phyloP scores from a whole-genome alignment of 2,888 invertebrate genomes.

The Epirrhoe tristata region DNA sequence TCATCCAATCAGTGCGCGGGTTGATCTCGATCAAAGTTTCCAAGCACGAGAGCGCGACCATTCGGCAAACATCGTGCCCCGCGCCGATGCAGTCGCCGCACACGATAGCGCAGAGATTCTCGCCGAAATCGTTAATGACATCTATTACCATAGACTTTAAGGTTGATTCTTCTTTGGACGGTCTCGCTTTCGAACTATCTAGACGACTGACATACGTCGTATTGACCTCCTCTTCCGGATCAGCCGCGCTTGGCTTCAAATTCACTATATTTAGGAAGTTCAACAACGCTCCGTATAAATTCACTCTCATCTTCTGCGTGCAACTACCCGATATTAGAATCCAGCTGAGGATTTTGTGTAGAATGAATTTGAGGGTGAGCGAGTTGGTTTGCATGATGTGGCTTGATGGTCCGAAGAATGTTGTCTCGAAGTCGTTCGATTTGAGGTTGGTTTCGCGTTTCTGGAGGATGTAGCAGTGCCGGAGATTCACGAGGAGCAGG shows the following conservation, averaged over 20 bases:
- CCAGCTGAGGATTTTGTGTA: constrained; percentile 93
- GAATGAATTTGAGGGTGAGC: constrained; percentile 88
- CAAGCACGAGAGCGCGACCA: constrained; percentile 93
- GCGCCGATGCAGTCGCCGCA: constrained; percentile 94
- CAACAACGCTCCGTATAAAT: constrained; percentile 93
- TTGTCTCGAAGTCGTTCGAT: constrained; percentile 71
- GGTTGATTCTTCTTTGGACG: constrained; percentile 66
- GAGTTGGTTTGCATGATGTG: constrained; percentile 87
- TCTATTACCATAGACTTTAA: constrained; percentile 75
- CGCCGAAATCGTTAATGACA: constrained; percentile 90
- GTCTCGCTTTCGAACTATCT: constrained; percentile 83
- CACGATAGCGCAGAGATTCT: constrained; percentile 91
- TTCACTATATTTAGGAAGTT: constrained; percentile 92
- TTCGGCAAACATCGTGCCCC: constrained; percentile 94
- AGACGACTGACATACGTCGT: constrained; percentile 87
- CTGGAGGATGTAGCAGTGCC: constrained; percentile 87
- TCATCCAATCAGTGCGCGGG: constrained; percentile 86
- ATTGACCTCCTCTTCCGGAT: constrained; percentile 69
- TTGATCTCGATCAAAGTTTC: constrained; percentile 92
- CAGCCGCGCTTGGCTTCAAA: constrained; percentile 73
- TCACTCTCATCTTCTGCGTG: constrained; percentile 93
- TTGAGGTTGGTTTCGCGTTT: constrained; percentile 74
- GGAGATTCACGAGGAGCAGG: constrained; percentile 91
- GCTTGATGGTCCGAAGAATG: constrained; percentile 76
- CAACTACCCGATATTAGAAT: constrained; percentile 92